phyloP scores from a whole-genome alignment of 2,113 vertebrate genomes.

The Nymphicus hollandicus region DNA sequence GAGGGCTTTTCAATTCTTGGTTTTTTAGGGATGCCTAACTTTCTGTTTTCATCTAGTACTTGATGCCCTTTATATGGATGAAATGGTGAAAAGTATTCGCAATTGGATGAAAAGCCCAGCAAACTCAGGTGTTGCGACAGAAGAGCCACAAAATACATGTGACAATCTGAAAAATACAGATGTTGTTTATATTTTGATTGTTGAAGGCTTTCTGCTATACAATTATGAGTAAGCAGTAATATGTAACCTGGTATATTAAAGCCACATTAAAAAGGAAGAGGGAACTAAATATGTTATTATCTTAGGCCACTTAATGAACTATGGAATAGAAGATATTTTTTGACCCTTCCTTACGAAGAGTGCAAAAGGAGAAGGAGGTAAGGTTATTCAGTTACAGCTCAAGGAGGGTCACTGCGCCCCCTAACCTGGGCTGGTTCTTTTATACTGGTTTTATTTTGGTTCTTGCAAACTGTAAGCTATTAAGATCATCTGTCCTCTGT shows the following conservation, averaged over 20 bases:
- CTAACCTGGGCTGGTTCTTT: not conserved
- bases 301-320: slow-evolving; percentile 83
- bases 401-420: not conserved
- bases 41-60: slow-evolving; percentile 74
- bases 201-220: slow-evolving; percentile 94
- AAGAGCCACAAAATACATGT: not conserved
- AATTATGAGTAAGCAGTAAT: slow-evolving; percentile 82
- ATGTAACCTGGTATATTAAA: not conserved
- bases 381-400: not conserved
- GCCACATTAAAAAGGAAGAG: not conserved
- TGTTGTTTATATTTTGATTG: slow-evolving; percentile 79
- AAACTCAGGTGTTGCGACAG: not conserved
- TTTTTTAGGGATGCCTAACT: not conserved
- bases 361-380: slow-evolving; percentile 90
- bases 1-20: not conserved
- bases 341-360: slow-evolving; percentile 88
- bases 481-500: not conserved
- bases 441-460: not conserved
- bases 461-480: not conserved
- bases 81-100: slow-evolving; percentile 80
- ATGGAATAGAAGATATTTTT: slow-evolving; percentile 86
- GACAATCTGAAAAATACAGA: not conserved
- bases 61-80: slow-evolving; percentile 89
- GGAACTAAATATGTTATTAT: slow-evolving; percentile 34
- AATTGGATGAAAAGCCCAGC: slow-evolving; percentile 74